phyloP scores from a whole-genome alignment of 2,888 invertebrate species.

The Nephrotoma guestfalica region DNA sequence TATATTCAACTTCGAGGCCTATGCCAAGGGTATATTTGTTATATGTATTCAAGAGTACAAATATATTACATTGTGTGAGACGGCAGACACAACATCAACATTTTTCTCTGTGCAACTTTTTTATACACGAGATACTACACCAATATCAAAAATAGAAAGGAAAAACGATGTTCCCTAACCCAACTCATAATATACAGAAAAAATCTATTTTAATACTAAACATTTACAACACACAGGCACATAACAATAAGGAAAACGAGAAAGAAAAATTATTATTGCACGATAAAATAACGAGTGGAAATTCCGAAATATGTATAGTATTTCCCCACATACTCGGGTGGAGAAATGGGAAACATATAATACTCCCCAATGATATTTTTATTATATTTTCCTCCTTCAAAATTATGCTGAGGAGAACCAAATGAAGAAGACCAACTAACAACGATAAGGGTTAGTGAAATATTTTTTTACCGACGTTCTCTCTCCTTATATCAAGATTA shows the following conservation, averaged over 20 bases:
- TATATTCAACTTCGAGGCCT: conserved; percentile 11
- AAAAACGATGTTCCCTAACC: neutral
- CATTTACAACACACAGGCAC: neutral
- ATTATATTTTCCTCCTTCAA: neutral
- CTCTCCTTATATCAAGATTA: neutral
- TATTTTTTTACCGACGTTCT: neutral
- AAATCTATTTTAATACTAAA: neutral
- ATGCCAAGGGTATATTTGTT: conserved; percentile 12
- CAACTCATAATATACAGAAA: neutral
- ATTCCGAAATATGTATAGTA: neutral
- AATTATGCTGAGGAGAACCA: neutral
- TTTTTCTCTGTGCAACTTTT: neutral
- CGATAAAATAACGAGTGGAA: neutral
- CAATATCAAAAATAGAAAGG: neutral
- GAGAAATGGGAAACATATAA: neutral
- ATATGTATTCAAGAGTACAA: conserved; percentile 7
- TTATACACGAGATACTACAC: neutral
- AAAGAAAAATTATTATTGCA: neutral
- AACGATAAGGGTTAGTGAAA: neutral
- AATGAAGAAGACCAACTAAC: neutral
- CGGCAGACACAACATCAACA: neutral
- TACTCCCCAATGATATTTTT: neutral
- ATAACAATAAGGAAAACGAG: neutral
- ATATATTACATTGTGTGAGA: neutral
- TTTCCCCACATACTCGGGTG: neutral